Evolutionary conservation across 1,140 invertebrate species (phyloP), one percentile per base, ranked within the genome.

Genomic region (Zelostemma sp.): DNA sequence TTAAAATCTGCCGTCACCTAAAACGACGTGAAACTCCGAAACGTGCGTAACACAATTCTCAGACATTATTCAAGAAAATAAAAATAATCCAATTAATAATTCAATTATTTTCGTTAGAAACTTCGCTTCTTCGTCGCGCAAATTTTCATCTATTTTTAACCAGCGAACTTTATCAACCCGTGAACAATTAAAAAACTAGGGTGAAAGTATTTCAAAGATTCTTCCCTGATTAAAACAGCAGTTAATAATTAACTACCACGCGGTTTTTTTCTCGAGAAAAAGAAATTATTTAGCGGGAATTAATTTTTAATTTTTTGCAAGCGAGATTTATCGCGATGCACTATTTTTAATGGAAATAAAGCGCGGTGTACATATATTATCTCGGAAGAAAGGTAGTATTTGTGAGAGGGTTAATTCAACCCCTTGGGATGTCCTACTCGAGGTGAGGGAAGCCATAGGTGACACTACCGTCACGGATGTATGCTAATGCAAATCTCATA

Each of bases 401-500:
- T 21, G 45, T 47, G 50, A 57, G 65, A 65, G 69, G 70, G 70
- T 78, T 79, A 76, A 77, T 78, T 73, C 65, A 73, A 67, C 54
- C 67, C 66, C 50, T 58, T 33, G 4, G 45, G 64, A 46, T 66
- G 56, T 57, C 33, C 43, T 41, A 33, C 17, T 63, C 43, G 54
- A 68, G 63, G 56, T 72, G 72, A 58, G 72, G 68, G 61, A 76
- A 73, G 74, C 77, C 74, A 74, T 72, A 75, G 70, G 71, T 71
- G 67, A 75, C 69, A 68, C 56, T 38, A 55, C 57, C 58, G 68
- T 73, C 76, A 70, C 71, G 69, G 72, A 78, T 80, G 68, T 80
- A 81, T 81, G 79, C 78, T 81, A 81, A 80, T 81, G 73, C 72
- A 79, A 72, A 38, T 49, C 49, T 38, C 54, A 61, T 55, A 61